Conservation (phyloP, 2,888 invertebrate genomes). For the Scaptomyza cyrtandrae region DNA sequence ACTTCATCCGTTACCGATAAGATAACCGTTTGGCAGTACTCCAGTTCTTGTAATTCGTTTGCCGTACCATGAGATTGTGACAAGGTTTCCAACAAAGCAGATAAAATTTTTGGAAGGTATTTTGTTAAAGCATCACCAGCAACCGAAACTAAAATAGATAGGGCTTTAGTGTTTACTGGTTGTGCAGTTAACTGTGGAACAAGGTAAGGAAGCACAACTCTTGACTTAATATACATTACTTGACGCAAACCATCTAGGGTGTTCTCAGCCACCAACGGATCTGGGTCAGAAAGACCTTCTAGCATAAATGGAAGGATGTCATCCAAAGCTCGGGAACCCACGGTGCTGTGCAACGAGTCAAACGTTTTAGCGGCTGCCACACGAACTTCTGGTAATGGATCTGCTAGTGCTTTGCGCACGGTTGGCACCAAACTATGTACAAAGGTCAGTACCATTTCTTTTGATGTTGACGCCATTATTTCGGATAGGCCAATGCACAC, state of each 20-base stretch:
- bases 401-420: conserved; percentile 96
- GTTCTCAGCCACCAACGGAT: conserved; percentile 92
- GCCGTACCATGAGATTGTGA: conserved; percentile 88
- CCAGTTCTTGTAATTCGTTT: conserved; percentile 90
- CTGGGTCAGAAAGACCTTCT: conserved; percentile 89
- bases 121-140: conserved; percentile 96
- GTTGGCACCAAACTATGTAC: conserved; percentile 96
- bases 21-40: conserved; percentile 96
- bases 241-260: conserved; percentile 98
- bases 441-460: conserved; percentile 96
- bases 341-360: conserved; percentile 97
- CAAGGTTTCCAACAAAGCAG: conserved; percentile 93
- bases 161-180: conserved; percentile 96
- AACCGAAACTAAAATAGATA: conserved; percentile 96
- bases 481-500: conserved; percentile 99
- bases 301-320: conserved; percentile 98
- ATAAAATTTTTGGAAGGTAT: conserved; percentile 95
- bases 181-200: conserved; percentile 96
- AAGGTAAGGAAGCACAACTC: conserved; percentile 97
- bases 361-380: conserved; percentile 98
- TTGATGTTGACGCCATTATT: conserved; percentile 98
- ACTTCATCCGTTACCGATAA: conserved; percentile 95
- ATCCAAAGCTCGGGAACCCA: conserved; percentile 96
- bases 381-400: conserved; percentile 96
- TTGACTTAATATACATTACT: conserved; percentile 98